These are phyloP conservation scores for Busseola fusca DNA, from an alignment of 2,888 invertebrate species.

Conservation along the genomic window DNA sequence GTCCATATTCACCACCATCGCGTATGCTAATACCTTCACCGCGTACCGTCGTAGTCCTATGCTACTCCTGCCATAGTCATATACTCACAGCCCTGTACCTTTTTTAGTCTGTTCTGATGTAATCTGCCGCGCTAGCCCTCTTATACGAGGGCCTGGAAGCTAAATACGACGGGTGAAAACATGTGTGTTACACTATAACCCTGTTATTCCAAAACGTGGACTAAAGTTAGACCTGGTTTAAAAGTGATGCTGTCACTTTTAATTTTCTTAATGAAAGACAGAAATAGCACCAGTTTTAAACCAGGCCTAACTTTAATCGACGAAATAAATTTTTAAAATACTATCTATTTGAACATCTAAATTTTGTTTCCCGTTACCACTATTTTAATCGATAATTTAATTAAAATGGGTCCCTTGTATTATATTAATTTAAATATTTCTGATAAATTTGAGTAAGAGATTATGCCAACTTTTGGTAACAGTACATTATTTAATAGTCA, in stretches of 20 bases:
- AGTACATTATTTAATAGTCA: too few species aligned
- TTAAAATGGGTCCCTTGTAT: neutral
- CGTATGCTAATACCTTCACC: constrained; percentile 69
- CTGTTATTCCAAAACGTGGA: too few species aligned
- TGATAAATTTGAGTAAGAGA: neutral
- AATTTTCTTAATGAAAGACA: too few species aligned
- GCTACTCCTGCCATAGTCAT: constrained; percentile 69
- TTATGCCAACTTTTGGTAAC: neutral
- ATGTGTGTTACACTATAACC: constrained; percentile 47
- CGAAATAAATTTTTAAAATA: neutral
- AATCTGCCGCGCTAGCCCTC: constrained; percentile 67
- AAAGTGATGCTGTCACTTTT: too few species aligned
- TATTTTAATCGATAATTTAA: neutral
- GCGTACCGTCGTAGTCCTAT: constrained; percentile 24
- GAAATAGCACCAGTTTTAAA: too few species aligned
- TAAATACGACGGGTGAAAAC: constrained; percentile 79
- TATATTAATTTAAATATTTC: too few species aligned
- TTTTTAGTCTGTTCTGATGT: constrained; percentile 71
- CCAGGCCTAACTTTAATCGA: too few species aligned
- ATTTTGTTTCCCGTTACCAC: neutral
- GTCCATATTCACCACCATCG: constrained; percentile 73
- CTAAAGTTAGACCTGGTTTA: too few species aligned
- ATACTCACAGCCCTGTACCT: constrained; percentile 67
- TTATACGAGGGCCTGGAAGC: constrained; percentile 71
- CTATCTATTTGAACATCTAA: neutral